These are phyloP conservation scores for Todiramphus chloris DNA, from an alignment of 2,113 vertebrate species.

Conservation along the genomic window DNA sequence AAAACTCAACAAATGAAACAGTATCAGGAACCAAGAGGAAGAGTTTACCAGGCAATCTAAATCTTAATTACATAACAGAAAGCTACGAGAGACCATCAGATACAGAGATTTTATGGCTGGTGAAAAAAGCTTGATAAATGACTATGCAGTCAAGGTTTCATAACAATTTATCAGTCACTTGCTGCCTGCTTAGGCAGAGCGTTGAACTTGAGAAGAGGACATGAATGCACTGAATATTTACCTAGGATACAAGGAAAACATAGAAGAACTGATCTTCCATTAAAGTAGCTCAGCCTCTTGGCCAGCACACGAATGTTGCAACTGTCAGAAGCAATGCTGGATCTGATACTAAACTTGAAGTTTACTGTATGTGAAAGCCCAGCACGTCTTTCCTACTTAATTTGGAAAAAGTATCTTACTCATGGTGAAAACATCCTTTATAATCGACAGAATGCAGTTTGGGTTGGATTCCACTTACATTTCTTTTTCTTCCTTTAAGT, in stretches of 20 bases:
- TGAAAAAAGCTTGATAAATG: not conserved
- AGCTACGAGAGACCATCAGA: not conserved
- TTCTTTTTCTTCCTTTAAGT: not conserved
- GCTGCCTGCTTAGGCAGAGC: not conserved
- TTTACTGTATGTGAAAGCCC: not conserved
- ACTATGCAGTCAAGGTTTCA: not conserved
- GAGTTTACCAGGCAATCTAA: not conserved
- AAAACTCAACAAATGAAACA: not conserved
- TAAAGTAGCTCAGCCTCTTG: not conserved
- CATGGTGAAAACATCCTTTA: not conserved
- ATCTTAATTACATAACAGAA: not conserved
- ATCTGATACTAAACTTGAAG: not conserved
- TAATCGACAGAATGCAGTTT: not conserved
- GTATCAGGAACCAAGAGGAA: not conserved
- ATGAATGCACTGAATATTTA: conserved; percentile 25
- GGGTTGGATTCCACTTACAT: not conserved
- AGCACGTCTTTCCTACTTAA: not conserved
- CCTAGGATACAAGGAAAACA: conserved; percentile 60
- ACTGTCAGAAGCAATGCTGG: not conserved
- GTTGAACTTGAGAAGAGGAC: conserved; percentile 53
- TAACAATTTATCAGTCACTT: conserved; percentile 41
- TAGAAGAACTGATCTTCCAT: not conserved
- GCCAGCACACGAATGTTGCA: not conserved
- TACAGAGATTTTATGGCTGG: not conserved
- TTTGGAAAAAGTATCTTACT: not conserved